phyloP scores from a whole-genome alignment of 2,113 vertebrate species.

The Daphoenositta chrysoptera region DNA sequence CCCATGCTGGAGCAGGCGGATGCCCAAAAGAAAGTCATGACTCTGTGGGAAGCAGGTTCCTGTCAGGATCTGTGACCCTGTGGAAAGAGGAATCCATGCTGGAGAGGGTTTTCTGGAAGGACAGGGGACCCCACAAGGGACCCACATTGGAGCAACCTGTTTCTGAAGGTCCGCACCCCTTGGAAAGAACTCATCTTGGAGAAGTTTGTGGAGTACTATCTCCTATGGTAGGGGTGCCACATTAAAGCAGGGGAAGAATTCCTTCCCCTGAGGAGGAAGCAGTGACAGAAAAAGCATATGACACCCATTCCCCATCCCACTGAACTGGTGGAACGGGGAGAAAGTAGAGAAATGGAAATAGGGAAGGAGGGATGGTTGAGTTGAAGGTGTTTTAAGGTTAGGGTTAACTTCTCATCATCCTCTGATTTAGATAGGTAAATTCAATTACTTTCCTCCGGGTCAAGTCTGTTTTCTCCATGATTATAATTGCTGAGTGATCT shows the following conservation, averaged over 20 bases:
- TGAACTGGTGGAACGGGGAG: neutral
- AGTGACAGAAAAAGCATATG: neutral
- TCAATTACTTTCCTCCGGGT: neutral
- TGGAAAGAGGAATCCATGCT: neutral
- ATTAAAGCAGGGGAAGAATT: neutral
- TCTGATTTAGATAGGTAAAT: neutral
- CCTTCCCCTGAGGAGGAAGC: neutral
- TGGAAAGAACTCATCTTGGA: neutral
- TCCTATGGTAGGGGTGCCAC: neutral
- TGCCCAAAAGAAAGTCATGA: neutral
- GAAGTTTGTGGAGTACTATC: neutral
- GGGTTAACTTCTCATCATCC: neutral
- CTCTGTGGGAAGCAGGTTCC: neutral
- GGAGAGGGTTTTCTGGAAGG: neutral
- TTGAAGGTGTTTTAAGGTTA: neutral
- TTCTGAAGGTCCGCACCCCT: neutral
- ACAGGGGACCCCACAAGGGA: neutral
- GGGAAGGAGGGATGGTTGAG: neutral
- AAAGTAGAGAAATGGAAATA: neutral
- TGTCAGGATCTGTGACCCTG: neutral
- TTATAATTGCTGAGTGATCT: neutral
- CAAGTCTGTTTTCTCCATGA: neutral
- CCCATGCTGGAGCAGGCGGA: neutral
- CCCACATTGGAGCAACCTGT: neutral
- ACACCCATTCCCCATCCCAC: neutral